Conservation (phyloP, 2,888 invertebrate species). For the Epicampocera succincta region DNA sequence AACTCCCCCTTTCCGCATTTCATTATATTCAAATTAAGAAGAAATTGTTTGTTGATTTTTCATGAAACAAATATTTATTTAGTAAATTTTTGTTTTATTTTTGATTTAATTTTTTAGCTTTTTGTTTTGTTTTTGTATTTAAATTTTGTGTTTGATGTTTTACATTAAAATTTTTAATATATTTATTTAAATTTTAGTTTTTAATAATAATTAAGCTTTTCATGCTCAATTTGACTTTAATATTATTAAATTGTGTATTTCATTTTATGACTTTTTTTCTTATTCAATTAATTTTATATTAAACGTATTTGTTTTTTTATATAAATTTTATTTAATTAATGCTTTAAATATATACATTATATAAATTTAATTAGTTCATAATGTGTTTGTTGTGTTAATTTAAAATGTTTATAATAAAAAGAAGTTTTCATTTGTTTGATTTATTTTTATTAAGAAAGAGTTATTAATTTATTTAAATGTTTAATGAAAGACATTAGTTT, state of each 20-base stretch:
- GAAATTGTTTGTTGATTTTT: conserved; percentile 42
- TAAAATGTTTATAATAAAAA: conserved; percentile 36
- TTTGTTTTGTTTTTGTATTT: conserved; percentile 25
- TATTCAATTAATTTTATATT: conserved; percentile 12
- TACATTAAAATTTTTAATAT: conserved; percentile 46
- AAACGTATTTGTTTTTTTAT: neutral
- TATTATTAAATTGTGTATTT: conserved; percentile 37
- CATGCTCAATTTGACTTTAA: conserved; percentile 56
- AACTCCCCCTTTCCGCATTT: no score
- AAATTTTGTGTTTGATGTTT: conserved; percentile 41
- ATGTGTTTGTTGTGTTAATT: conserved; percentile 6
- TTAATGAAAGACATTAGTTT: conserved; percentile 49
- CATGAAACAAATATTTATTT: conserved; percentile 70
- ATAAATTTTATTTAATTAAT: conserved; percentile 22
- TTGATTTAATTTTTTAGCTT: conserved; percentile 61
- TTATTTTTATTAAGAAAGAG: conserved; percentile 15
- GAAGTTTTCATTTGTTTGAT: conserved; percentile 6
- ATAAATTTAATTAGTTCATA: conserved; percentile 44
- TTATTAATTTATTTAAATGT: conserved; percentile 24
- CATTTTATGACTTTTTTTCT: conserved; percentile 12
- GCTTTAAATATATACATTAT: conserved; percentile 62
- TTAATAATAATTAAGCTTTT: conserved; percentile 54
- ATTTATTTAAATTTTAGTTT: conserved; percentile 5
- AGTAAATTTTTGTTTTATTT: conserved; percentile 67
- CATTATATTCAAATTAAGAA: no score